Conservation (phyloP, 2,113 vertebrate species). For the Boleophthalmus pectinirostris region DNA sequence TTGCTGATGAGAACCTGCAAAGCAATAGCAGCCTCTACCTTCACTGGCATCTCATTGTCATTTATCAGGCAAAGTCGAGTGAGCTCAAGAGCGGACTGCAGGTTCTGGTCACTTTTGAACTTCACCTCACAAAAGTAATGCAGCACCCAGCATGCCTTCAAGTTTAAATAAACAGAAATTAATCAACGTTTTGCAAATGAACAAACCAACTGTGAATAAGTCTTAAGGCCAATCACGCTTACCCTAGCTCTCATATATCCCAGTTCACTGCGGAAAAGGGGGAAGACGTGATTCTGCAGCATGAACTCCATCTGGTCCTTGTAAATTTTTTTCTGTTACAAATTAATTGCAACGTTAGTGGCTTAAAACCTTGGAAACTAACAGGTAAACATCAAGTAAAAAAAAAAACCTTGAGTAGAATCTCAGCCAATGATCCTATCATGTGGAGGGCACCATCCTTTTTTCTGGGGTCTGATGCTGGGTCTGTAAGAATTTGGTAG, state of each 20-base stretch:
- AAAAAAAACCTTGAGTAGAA: constrained; percentile 88
- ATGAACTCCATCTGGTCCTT: constrained; percentile 99
- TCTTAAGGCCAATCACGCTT: constrained; percentile 48
- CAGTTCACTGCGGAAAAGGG: constrained; percentile 93
- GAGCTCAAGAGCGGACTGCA: constrained; percentile 93
- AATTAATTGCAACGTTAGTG: background rate
- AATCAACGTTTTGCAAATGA: background rate
- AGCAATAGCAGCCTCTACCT: constrained; percentile 97
- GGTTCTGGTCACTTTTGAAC: constrained; percentile 97
- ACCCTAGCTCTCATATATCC: constrained; percentile 99
- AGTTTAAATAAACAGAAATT: background rate
- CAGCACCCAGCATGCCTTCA: constrained; percentile 96
- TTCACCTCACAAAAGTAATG: constrained; percentile 99
- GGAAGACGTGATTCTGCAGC: constrained; percentile 97
- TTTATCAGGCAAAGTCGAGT: constrained; percentile 95
- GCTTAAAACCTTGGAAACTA: background rate
- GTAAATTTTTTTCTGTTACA: constrained; percentile 93
- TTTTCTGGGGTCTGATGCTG: constrained; percentile 91
- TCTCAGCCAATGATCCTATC: constrained; percentile 98
- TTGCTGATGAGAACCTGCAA: constrained; percentile 98
- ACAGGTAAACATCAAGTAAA: background rate
- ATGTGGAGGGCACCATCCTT: constrained; percentile 98
- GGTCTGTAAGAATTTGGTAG: constrained; percentile 96
- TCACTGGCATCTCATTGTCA: constrained; percentile 98
- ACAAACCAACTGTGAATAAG: background rate